Evolutionary conservation across 2,113 vertebrate species (phyloP), one percentile per base, ranked within the genome.

Genomic region (Reinhardtius hippoglossoides): DNA sequence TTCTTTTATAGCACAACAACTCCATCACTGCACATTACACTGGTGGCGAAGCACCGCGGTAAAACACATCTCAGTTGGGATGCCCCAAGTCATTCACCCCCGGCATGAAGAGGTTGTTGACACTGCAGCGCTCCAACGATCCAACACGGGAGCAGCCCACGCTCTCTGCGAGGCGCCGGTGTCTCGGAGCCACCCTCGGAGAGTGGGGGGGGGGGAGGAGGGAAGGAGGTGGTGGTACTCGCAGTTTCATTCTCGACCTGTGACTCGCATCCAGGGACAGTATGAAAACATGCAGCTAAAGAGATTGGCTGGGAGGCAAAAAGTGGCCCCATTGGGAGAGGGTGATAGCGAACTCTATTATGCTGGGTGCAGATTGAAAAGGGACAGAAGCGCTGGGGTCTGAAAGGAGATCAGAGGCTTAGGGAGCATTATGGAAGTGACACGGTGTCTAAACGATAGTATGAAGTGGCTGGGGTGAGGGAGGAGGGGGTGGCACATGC

Each of bases 301-400:
- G 80, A 88, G 83, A 92, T 85, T 90, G 85, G 77, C 86, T 85
- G 16, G 74, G 66, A 87, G 84, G 85, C 58, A 63, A 5, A 18
- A 70, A 70, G 84, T 67, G 65, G 79, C 8, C 85, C 85, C 82
- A 21, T 62, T 55, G 88, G 82, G 74, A 90, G 65, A 44, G 40
- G 64, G 65, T 67, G 84, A 85, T 67, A 77, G 87, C 48, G 76
- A 91, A 92, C 85, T 88, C 88, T 76, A 92, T 93, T 91, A 92
- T 78, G 65, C 46, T 14, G 75, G 87, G 90, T 69, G 85, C 82
- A 90, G 87, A 87, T 42, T 67, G 87, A 82, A 87, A 88, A 78
- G 64, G 82, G 67, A 85, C 64, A 27, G 67, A 35, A 75, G 82
- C 4, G 80, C 46, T 0, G 14, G 15, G 14, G 15, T 16, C 46